Evolutionary conservation across 2,797 vertebrate species (phyloP).

Genomic region (Synaphobranchus kaupii): DNA sequence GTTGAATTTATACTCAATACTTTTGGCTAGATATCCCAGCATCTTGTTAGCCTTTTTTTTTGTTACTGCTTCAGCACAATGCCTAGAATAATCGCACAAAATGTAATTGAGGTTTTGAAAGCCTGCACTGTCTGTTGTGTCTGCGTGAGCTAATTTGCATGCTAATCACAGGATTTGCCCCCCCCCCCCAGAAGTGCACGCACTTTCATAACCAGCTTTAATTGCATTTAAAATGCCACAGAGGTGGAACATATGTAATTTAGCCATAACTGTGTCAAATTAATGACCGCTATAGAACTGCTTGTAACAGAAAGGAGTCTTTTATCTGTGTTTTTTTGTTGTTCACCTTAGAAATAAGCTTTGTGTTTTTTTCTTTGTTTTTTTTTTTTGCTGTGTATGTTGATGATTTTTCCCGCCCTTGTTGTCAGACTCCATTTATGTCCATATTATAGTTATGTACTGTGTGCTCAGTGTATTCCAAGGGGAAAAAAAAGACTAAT

Average conservation of each 20-base stretch:
- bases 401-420: not conserved
- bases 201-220: conserved; percentile 98
- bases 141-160: conserved; percentile 99
- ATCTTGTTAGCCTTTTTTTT: too few species aligned
- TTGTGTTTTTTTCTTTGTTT: not conserved
- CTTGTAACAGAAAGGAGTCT: conserved; percentile 67
- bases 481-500: not conserved
- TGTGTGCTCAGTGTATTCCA: not conserved
- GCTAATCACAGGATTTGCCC: conserved; percentile 95
- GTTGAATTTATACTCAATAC: too few species aligned
- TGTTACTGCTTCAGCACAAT: too few species aligned
- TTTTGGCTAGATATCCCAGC: too few species aligned
- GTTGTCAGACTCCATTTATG: not conserved
- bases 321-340: conserved; percentile 59
- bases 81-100: conserved; percentile 92
- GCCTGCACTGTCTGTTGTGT: conserved; percentile 95
- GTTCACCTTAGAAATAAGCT: not conserved
- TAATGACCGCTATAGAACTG: conserved; percentile 81
- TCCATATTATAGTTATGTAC: not conserved
- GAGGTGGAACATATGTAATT: conserved; percentile 98
- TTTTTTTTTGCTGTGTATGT: not conserved
- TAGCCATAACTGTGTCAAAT: conserved; percentile 98
- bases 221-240: conserved; percentile 99
- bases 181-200: conserved; percentile 91
- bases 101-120: conserved; percentile 99